Percentiles rank a stretch among this genome's conserved stretches.
phyloP scores from a whole-genome alignment of 2,888 invertebrate species.

The Mythimna lalbum region DNA sequence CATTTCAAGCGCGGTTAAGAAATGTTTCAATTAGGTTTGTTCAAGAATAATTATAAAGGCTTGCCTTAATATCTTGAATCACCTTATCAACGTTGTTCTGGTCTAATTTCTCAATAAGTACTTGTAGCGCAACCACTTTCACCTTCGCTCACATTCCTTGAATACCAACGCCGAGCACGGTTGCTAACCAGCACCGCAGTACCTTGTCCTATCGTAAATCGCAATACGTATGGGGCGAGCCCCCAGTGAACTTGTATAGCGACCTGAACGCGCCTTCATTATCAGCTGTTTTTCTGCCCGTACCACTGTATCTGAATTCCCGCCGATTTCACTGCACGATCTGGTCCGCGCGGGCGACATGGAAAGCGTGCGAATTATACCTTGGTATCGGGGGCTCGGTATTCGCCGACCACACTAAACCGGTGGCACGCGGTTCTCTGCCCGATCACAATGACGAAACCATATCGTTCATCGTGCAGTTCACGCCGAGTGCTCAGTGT shows the following conservation, averaged over 20 bases:
- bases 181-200: conserved; percentile 61
- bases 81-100: conserved; percentile 16
- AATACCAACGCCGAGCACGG: conserved; percentile 49
- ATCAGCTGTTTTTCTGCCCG: conserved; percentile 74
- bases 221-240: conserved; percentile 76
- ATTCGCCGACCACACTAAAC: conserved; percentile 70
- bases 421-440: conserved; percentile 77
- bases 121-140: conserved; percentile 60
- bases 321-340: conserved; percentile 15
- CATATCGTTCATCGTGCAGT: conserved; percentile 59
- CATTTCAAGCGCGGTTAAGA: neutral
- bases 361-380: conserved; percentile 33
- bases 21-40: neutral
- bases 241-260: conserved; percentile 81
- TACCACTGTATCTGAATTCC: conserved; percentile 64
- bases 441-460: conserved; percentile 73
- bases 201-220: conserved; percentile 61
- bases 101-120: conserved; percentile 42
- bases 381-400: conserved; percentile 65
- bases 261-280: conserved; percentile 73
- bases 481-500: conserved; percentile 72
- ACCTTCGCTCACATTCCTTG: conserved; percentile 63
- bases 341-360: conserved; percentile 22
- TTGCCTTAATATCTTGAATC: conserved; percentile 1
- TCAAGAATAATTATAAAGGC: neutral